phyloP scores from a whole-genome alignment of 2,888 invertebrate species.

The Isotomurus palustris region DNA sequence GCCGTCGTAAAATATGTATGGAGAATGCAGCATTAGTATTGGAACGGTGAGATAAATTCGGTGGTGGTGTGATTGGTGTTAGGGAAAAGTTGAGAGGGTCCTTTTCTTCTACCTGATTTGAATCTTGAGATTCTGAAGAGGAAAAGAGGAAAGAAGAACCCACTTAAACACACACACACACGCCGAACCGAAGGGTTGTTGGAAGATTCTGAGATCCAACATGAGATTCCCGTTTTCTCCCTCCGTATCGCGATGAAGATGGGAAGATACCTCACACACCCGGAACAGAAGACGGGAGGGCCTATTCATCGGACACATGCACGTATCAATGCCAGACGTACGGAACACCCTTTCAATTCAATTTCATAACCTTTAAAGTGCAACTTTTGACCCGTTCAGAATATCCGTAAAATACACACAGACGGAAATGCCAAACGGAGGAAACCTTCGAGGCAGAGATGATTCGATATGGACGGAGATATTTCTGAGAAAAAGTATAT shows the following conservation, averaged over 20 bases:
- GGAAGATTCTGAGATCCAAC: too few species aligned
- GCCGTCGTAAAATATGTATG: too few species aligned
- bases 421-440: slow-evolving; percentile 2
- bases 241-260: too few species aligned
- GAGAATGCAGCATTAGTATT: neutral
- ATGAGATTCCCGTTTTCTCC: too few species aligned
- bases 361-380: slow-evolving; percentile 15
- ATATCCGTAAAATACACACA: neutral
- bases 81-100: slow-evolving; percentile 7
- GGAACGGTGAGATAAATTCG: neutral
- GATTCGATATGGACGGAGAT: too few species aligned
- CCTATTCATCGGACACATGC: neutral
- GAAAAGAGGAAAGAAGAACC: too few species aligned
- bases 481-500: too few species aligned
- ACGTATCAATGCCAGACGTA: neutral
- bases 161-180: too few species aligned
- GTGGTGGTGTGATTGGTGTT: neutral
- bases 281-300: neutral
- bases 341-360: slow-evolving; percentile 1
- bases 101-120: slow-evolving; percentile 13
- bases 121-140: slow-evolving; percentile 13
- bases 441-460: too few species aligned
- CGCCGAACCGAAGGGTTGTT: too few species aligned
- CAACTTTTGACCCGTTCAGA: slow-evolving; percentile 6
- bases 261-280: neutral